Conservation (phyloP, 2,113 vertebrate genomes). For the Macrotis lagotis region DNA sequence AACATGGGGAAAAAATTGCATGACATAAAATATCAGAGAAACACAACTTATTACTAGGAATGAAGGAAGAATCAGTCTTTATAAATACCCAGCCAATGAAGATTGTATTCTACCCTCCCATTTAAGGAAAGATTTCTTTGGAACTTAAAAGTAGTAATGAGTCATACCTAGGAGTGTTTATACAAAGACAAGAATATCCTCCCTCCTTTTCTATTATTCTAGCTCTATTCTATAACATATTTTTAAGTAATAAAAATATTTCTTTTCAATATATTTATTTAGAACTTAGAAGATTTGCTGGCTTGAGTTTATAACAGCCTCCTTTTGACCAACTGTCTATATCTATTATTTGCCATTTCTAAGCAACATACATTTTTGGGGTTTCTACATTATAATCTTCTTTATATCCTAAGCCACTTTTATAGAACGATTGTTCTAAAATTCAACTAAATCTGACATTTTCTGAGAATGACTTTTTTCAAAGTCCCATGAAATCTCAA, state of each 20-base stretch:
- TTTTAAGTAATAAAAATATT: neutral
- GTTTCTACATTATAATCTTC: conserved; percentile 51
- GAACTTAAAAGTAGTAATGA: neutral
- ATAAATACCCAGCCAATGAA: too few species aligned
- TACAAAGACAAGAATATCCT: neutral
- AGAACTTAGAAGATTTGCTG: conserved; percentile 39
- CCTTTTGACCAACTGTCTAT: neutral
- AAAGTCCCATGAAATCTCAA: conserved; percentile 23
- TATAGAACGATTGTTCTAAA: conserved; percentile 53
- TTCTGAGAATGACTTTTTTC: conserved; percentile 53
- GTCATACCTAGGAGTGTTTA: neutral
- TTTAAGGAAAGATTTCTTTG: too few species aligned
- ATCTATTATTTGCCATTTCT: conserved; percentile 33
- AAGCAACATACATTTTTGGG: conserved; percentile 3
- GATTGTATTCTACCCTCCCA: too few species aligned
- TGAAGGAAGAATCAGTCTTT: too few species aligned
- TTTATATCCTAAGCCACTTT: neutral
- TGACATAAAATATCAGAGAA: too few species aligned
- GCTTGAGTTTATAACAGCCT: conserved; percentile 44
- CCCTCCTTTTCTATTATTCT: neutral
- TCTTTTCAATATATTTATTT: neutral
- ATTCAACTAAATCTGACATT: conserved; percentile 45
- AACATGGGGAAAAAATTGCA: too few species aligned
- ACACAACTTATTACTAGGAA: too few species aligned
- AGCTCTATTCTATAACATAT: conserved; percentile 32